Percentiles rank a stretch among this genome's conserved stretches.
Evolutionary conservation across 2,797 vertebrate species (phyloP).

Genomic region (Crypturellus tataupa): DNA sequence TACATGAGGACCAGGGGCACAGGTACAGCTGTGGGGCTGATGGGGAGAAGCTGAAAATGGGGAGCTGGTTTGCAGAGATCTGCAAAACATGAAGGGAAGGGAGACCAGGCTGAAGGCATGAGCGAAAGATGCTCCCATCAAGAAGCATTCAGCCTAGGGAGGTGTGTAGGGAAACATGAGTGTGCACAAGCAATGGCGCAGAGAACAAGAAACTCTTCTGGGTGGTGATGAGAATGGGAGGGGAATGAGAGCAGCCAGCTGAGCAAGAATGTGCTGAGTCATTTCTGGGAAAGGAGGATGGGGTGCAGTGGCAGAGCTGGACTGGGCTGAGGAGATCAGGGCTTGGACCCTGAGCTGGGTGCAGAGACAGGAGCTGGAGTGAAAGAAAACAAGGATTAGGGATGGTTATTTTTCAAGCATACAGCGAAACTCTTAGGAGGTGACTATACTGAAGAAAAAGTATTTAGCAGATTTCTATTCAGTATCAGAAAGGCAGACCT

Average conservation of each 20-base stretch:
- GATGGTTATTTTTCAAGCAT: neutral
- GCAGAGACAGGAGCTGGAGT: neutral
- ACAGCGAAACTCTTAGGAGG: neutral
- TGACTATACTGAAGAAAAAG: neutral
- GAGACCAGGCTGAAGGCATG: neutral
- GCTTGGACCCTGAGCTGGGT: neutral
- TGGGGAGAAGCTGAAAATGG: neutral
- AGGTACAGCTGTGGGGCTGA: neutral
- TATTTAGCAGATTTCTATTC: neutral
- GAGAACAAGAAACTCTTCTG: neutral
- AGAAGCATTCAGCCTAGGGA: neutral
- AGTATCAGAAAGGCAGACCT: neutral
- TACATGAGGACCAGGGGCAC: neutral
- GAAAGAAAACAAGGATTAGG: neutral
- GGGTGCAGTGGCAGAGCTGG: neutral
- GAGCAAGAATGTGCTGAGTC: neutral
- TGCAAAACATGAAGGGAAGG: neutral
- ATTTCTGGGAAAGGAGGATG: accelerated
- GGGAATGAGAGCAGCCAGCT: neutral
- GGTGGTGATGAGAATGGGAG: neutral
- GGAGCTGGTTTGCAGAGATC: neutral
- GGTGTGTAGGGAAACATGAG: neutral
- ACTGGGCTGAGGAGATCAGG: neutral
- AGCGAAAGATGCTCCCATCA: neutral
- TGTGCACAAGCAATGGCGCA: neutral